phyloP scores from a whole-genome alignment of 2,797 vertebrate genomes.

The Graptemys geographica region DNA sequence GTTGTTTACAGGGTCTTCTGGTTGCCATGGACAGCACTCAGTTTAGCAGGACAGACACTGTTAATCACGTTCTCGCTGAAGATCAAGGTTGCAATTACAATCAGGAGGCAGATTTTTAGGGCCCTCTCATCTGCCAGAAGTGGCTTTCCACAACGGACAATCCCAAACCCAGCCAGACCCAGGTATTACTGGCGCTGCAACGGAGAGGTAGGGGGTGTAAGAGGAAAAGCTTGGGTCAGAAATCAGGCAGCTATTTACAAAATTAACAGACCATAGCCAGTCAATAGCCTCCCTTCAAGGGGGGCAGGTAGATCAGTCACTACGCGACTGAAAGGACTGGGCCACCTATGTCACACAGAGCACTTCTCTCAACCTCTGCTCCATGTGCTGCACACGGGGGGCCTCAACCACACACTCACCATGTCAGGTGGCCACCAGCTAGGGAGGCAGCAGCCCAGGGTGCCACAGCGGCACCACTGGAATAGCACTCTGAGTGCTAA shows the following conservation, averaged over 20 bases:
- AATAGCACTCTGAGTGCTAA: background rate
- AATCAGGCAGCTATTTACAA: background rate
- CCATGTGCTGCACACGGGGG: accelerated
- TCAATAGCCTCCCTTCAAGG: background rate
- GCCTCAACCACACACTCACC: accelerated
- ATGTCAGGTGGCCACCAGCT: background rate
- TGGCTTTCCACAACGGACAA: background rate
- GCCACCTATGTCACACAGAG: background rate
- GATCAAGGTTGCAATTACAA: background rate
- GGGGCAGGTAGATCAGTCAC: background rate
- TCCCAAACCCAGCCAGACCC: background rate
- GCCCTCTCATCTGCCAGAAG: background rate
- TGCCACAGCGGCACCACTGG: background rate
- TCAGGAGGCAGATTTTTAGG: background rate
- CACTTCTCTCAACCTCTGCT: background rate
- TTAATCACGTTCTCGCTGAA: background rate
- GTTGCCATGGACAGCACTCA: background rate
- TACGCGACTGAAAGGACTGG: background rate
- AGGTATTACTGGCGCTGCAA: background rate
- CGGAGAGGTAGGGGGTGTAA: background rate
- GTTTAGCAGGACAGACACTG: background rate
- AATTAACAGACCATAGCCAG: background rate
- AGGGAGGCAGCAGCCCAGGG: background rate
- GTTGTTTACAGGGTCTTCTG: background rate
- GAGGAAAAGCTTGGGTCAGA: accelerated